A percentile compares a stretch with the other conserved stretches of the same genome.
Conservation (phyloP, 1,140 invertebrate species). For the Heliconius nattereri region DNA sequence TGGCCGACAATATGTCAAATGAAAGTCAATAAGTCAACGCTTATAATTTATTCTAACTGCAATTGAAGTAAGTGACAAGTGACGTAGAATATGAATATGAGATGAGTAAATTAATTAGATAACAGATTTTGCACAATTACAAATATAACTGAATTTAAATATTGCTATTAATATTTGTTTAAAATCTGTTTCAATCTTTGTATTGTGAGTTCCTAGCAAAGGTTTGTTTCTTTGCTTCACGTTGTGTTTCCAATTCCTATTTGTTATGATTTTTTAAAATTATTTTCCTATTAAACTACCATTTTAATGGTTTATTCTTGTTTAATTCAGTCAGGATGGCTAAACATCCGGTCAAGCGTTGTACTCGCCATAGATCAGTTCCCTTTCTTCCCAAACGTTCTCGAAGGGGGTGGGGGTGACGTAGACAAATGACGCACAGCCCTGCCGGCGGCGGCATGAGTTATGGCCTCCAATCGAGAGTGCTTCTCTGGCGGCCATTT, state of each 20-base stretch:
- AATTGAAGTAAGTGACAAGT: constrained; percentile 4
- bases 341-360: constrained; percentile 32
- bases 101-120: not conserved
- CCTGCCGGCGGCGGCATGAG: constrained; percentile 71
- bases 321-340: constrained; percentile 21
- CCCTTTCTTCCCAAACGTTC: constrained; percentile 70
- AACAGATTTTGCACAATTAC: not conserved
- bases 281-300: not conserved
- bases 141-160: not conserved
- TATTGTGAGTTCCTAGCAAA: no score
- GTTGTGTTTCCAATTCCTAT: no score
- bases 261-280: not conserved
- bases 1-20: constrained; percentile 45
- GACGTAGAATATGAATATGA: constrained; percentile 6
- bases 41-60: constrained; percentile 25
- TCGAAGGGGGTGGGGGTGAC: constrained; percentile 64
- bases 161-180: no score
- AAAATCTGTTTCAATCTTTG: no score
- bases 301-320: constrained; percentile 13
- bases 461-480: constrained; percentile 76
- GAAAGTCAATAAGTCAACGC: constrained; percentile 45
- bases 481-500: constrained; percentile 72
- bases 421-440: constrained; percentile 72
- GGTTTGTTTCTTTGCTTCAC: no score
- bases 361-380: constrained; percentile 48